A percentile compares a stretch with the other conserved stretches of the same genome.
These are phyloP conservation scores for Lasioglossum morio DNA, from an alignment of 2,888 invertebrate species.

Conservation along the genomic window DNA sequence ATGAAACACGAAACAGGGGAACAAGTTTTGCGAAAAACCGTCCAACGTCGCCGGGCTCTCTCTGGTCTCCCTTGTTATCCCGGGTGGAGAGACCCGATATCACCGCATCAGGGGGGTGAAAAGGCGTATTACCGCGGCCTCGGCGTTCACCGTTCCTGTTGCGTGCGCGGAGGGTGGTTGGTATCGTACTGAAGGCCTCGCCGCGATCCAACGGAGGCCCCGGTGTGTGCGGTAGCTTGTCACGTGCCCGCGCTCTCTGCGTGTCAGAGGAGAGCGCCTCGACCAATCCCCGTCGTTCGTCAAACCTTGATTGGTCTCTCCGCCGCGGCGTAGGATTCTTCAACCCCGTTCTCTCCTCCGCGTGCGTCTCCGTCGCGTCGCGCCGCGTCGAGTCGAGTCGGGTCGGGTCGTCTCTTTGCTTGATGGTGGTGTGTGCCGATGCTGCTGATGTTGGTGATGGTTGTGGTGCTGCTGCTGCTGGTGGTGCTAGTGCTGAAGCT, in stretches of 20 bases:
- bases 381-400: neutral
- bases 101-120: slow-evolving; percentile 72
- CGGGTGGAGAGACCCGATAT: slow-evolving; percentile 36
- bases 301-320: slow-evolving; percentile 88
- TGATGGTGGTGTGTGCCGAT: slow-evolving; percentile 43
- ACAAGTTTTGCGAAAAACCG: neutral
- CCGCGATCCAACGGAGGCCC: slow-evolving; percentile 80
- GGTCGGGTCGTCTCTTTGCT: neutral
- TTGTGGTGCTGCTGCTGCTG: slow-evolving; percentile 57
- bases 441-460: slow-evolving; percentile 51
- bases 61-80: neutral
- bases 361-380: slow-evolving; percentile 69
- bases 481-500: slow-evolving; percentile 46
- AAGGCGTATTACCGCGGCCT: slow-evolving; percentile 64
- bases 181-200: slow-evolving; percentile 84
- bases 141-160: slow-evolving; percentile 74
- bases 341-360: slow-evolving; percentile 81
- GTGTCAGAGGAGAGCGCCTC: slow-evolving; percentile 83
- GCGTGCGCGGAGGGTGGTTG: slow-evolving; percentile 84
- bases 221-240: slow-evolving; percentile 84
- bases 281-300: slow-evolving; percentile 85
- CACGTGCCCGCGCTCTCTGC: slow-evolving; percentile 85
- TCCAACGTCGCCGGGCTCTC: neutral
- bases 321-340: slow-evolving; percentile 82
- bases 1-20: neutral